phyloP scores from a whole-genome alignment of 2,797 vertebrate genomes.

The Knipowitschia caucasica region DNA sequence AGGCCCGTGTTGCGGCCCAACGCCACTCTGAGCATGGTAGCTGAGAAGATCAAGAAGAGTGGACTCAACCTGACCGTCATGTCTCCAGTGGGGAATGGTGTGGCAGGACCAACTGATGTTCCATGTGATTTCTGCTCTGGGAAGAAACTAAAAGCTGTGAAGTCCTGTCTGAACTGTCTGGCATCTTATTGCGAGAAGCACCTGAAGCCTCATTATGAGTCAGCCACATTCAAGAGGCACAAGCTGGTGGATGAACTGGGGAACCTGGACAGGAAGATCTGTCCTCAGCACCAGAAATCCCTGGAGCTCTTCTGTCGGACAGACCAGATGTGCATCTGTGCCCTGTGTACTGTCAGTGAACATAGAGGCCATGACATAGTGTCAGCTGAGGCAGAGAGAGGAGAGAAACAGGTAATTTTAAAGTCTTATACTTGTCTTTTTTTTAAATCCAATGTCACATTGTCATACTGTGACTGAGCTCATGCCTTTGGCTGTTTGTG shows the following conservation, averaged over 20 bases:
- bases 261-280: slow-evolving; percentile 77
- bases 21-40: slow-evolving; percentile 79
- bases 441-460: no score
- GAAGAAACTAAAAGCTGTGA: slow-evolving; percentile 75
- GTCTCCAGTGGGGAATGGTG: slow-evolving; percentile 44
- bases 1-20: slow-evolving; percentile 82
- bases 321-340: slow-evolving; percentile 79
- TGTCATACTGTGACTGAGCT: not conserved
- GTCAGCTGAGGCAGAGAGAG: slow-evolving; percentile 73
- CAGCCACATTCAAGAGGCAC: slow-evolving; percentile 75
- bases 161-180: slow-evolving; percentile 80
- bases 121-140: slow-evolving; percentile 78
- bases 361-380: slow-evolving; percentile 75
- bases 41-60: slow-evolving; percentile 79
- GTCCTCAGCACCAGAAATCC: slow-evolving; percentile 77
- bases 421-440: not conserved
- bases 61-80: slow-evolving; percentile 65
- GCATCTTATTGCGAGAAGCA: slow-evolving; percentile 82
- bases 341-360: slow-evolving; percentile 75
- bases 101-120: slow-evolving; percentile 65
- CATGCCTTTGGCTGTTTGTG: not conserved
- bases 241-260: slow-evolving; percentile 78
- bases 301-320: slow-evolving; percentile 79
- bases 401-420: slow-evolving; percentile 75
- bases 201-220: slow-evolving; percentile 77